phyloP scores from a whole-genome alignment of 2,113 vertebrate genomes.

The Crotalus horridus region DNA sequence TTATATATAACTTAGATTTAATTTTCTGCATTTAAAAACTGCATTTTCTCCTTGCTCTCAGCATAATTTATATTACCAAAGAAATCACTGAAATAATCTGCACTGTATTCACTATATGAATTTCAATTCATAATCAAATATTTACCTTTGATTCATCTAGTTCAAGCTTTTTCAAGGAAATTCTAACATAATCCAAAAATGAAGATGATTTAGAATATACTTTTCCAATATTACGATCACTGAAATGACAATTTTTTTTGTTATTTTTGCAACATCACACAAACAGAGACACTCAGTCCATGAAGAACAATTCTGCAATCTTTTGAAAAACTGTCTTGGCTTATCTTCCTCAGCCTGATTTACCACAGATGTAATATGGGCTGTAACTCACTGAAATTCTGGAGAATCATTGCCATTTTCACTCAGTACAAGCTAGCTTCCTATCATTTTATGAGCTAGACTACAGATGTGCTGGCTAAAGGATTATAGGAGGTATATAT shows the following conservation, averaged over 20 bases:
- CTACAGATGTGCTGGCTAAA: background rate
- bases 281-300: background rate
- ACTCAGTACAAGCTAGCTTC: background rate
- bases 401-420: background rate
- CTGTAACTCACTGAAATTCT: background rate
- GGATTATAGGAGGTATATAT: background rate
- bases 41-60: background rate
- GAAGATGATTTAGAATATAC: conserved; percentile 87
- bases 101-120: background rate
- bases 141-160: conserved; percentile 86
- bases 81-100: background rate
- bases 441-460: background rate
- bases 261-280: background rate
- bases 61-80: conserved; percentile 2
- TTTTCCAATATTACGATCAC: conserved; percentile 87
- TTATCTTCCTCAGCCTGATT: background rate
- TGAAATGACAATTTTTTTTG: conserved; percentile 63
- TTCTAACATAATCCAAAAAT: conserved; percentile 88
- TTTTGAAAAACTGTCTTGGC: background rate
- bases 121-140: conserved; percentile 17
- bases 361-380: background rate
- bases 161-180: conserved; percentile 81
- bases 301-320: background rate
- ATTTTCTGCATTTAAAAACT: background rate
- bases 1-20: background rate